Base-by-base conservation (phyloP, 2,113 vertebrate genomes). In the Pelobates fuscus region DNA sequence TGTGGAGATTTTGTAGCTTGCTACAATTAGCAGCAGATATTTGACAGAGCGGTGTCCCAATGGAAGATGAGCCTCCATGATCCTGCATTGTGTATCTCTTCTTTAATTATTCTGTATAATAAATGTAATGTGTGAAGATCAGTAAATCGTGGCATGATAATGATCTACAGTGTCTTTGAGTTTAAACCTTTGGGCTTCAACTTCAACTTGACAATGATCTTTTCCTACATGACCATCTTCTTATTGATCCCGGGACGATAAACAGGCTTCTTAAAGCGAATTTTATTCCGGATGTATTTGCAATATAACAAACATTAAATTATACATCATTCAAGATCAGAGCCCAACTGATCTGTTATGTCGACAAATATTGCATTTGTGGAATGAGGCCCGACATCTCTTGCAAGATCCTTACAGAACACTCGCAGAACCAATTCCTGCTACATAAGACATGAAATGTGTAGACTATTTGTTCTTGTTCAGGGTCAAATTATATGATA, bases 121-220 rank as follows among this genome's bases (percentile, higher is more conserved):
- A 55, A 23, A 55, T 17, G 21, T 23, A 55, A 55, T 23, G 52
- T 55, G n/a, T 55, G 52, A 55, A 55, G 52, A 55, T 20, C 52
- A 23, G 52, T 23, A 55, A 20, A 55, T 23, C 21, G 20, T 11
- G 52, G 21, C 52, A 12, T 5, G 52, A 49, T 49, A 49, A 49
- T 49, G 44, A 49, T 17, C 44, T 49, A 14, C 44, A 17, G 44
- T 17, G 1, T 49, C 44, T 49, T 17, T 17, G 44, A 49, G 44
- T 8, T 17, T 7, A 49, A 49, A 49, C 44, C 12, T 49, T n/a
- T 55, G 8, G 6, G 52, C 52, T 55, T 55, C 52, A 55, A 49
- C 44, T 49, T 17, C 44, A 49, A 55, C n/a, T 2, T 55, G 52
- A 55, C 18, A 55, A 55, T 55, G 52, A 23, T 55, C 17, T 2